Evolutionary conservation across 2,113 vertebrate species (phyloP), one percentile per base, ranked within the genome.

Genomic region (Aegithalos caudatus): DNA sequence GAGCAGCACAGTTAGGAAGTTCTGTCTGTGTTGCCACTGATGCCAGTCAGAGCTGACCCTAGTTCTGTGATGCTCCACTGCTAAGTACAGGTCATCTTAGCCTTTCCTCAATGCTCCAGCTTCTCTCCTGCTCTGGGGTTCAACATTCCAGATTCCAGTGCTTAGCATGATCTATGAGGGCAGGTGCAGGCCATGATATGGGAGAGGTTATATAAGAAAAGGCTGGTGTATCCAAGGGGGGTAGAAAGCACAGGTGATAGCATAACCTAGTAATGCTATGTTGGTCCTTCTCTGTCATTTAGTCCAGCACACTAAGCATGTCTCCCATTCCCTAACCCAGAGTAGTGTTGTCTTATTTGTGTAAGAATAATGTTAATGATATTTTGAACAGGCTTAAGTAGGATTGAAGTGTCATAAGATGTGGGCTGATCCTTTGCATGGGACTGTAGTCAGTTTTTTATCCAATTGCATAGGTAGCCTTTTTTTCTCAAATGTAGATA

Each of bases 401-500:
- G 93, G 88, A 86, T 71, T 95, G 74, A 74, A 83, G 76, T 81
- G 64, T 53, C 60, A 67, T 86, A 64, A 96, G 71, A 77, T 90
- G 71, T 64, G 85, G 66, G 71, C 67, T 93, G 86, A 70, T 77
- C 45, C 58, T 90, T 62, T 81, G 42, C 58, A 35, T 15, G 31
- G 37, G 37, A 33, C n/a, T 37, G 33, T 22, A 78, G 81, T 40
- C 64, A 70, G 22, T 29, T 38, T 69, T 85, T 77, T 33, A 56
- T 64, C 48, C 76, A 84, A 86, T 78, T 25, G 40, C 14, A 4
- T 21, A 51, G 31, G 33, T 54, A 93, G 53, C 17, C 31, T 81
- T 85, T 86, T 86, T 88, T 66, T n/a, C 23, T 77, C 22, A 62
- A 25, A 58, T n/a, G 44, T 37, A 80, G 73, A 54, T 35, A 69